Conservation (phyloP, 2,888 invertebrate species). For the Rhopalosiphum nymphaeae region DNA sequence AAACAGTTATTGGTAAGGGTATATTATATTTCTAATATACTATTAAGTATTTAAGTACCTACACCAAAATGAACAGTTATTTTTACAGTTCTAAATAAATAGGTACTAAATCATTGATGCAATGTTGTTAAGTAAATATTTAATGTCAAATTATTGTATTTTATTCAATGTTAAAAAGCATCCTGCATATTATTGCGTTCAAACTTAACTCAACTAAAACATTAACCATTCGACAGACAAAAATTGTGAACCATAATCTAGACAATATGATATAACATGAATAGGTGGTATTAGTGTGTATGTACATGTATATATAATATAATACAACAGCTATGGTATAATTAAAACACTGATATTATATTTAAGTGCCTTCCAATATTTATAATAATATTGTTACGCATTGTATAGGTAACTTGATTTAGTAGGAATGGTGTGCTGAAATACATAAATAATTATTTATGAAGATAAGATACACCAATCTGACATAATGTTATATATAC, state of each 20-base stretch:
- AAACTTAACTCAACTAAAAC: not conserved
- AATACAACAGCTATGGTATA: not conserved
- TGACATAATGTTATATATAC: slow-evolving; percentile 37
- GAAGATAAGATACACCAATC: slow-evolving; percentile 64
- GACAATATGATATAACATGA: not conserved
- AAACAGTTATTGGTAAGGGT: not conserved
- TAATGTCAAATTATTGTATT: not conserved
- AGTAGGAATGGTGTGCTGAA: slow-evolving; percentile 64
- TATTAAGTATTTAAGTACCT: not conserved
- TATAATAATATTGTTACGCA: not conserved
- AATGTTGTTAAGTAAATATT: not conserved
- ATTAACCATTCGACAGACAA: not conserved
- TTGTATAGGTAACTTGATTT: slow-evolving; percentile 32
- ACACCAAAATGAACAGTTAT: not conserved
- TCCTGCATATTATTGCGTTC: not conserved
- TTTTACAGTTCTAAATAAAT: not conserved
- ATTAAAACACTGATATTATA: slow-evolving; percentile 2
- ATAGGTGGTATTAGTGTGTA: not conserved
- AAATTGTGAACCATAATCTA: not conserved
- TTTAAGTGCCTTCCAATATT: slow-evolving; percentile 15
- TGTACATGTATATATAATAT: not conserved
- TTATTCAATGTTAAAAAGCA: not conserved
- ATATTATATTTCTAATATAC: not conserved
- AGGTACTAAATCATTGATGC: not conserved
- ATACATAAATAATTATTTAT: slow-evolving; percentile 63